phyloP scores from a whole-genome alignment of 2,113 vertebrate genomes.

The Alligator sinensis region DNA sequence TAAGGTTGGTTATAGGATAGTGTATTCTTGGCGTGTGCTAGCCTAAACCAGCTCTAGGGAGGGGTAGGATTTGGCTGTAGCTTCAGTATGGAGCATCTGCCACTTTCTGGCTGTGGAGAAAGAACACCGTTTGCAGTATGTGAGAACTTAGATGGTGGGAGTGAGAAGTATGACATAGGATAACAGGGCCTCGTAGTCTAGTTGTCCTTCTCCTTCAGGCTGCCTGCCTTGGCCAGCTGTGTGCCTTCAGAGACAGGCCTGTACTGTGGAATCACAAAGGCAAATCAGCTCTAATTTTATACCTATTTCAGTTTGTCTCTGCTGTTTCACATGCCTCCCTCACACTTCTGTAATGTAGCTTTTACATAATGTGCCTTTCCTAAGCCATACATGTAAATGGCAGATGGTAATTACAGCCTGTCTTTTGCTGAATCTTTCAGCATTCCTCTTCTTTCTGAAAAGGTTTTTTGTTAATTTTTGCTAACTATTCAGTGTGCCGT shows the following conservation, averaged over 20 bases:
- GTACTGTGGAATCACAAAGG: not conserved
- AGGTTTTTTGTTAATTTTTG: slow-evolving; percentile 37
- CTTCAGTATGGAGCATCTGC: not conserved
- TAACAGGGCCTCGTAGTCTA: not conserved
- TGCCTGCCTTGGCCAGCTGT: not conserved
- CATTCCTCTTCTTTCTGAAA: slow-evolving; percentile 42
- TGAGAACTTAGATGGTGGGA: not conserved
- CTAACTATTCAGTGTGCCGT: slow-evolving; percentile 39
- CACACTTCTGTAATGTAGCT: slow-evolving; percentile 30
- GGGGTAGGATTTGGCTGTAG: not conserved
- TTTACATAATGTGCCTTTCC: slow-evolving; percentile 44
- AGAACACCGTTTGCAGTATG: not conserved
- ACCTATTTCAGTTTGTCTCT: not conserved
- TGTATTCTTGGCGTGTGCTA: not conserved
- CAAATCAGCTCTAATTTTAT: slow-evolving; percentile 45
- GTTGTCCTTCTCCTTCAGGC: not conserved
- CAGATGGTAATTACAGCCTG: slow-evolving; percentile 71
- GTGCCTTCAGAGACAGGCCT: not conserved
- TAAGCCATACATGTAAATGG: slow-evolving; percentile 49
- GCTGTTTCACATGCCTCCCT: slow-evolving; percentile 17
- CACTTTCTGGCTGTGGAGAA: not conserved
- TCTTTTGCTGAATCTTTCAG: slow-evolving; percentile 39
- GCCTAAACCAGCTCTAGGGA: not conserved
- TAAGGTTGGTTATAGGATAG: not conserved
- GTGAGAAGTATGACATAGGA: not conserved